These are phyloP conservation scores for Hemaris fuciformis DNA, from an alignment of 2,888 invertebrate species.

Conservation along the genomic window DNA sequence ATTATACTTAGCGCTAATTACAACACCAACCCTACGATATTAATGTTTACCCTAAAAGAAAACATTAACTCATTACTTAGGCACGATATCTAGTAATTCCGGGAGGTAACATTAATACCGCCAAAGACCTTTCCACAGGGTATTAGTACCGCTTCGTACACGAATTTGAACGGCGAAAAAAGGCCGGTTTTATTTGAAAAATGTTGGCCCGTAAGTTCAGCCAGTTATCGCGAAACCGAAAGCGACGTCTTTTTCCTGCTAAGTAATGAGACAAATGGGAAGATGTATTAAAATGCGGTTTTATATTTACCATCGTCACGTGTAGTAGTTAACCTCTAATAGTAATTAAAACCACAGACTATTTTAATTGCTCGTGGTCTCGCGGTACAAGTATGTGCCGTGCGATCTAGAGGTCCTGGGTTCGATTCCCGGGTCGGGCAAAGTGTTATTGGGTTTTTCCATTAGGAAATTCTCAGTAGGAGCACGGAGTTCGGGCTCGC, in stretches of 20 bases:
- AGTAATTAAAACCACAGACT: too few relatives aligned
- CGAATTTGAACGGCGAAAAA: background rate
- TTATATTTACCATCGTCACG: background rate
- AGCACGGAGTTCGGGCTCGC: too few relatives aligned
- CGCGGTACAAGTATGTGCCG: too few relatives aligned
- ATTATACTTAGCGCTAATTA: too few relatives aligned
- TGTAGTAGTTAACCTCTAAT: too few relatives aligned
- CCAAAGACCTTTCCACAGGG: background rate
- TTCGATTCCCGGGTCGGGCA: too few relatives aligned
- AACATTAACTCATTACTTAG: background rate
- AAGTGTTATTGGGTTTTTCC: too few relatives aligned
- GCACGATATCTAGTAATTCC: background rate
- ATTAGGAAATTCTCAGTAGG: too few relatives aligned
- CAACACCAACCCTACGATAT: background rate
- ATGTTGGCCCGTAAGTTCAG: background rate
- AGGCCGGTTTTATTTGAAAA: conserved; percentile 1
- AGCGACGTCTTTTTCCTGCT: background rate
- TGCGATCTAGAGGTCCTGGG: too few relatives aligned
- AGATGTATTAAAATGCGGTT: background rate
- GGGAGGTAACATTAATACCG: background rate
- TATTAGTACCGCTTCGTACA: background rate
- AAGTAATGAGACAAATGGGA: background rate
- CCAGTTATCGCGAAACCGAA: background rate
- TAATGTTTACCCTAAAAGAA: background rate
- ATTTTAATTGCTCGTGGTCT: too few relatives aligned